Evolutionary conservation across 1,140 invertebrate genomes (phyloP), one percentile per base, ranked within the genome.

Genomic region (Trichogramma pretiosum): DNA sequence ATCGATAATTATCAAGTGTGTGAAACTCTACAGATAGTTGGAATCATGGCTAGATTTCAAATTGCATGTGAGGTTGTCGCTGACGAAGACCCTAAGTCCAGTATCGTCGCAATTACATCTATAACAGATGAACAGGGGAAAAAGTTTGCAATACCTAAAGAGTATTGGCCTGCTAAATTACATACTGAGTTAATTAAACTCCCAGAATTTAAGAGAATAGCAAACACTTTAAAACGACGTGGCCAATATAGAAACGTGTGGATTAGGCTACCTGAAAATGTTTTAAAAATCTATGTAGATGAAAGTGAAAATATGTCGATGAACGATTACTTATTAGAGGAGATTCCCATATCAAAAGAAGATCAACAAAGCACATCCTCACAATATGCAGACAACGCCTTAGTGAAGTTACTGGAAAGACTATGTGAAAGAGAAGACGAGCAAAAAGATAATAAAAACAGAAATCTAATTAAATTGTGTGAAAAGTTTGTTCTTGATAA

Each of bases 211-310:
- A 23, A 5, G 5, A 47, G 32, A 38, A 40, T 54, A 14, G 44
- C 46, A 34, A 54, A 42, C 24, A 47, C 14, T 17, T 43, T 54
- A 42, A 54, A 36, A 42, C 46, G 50, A 50, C 34, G 52, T 4
- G 19, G 43, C 17, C 52, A 54, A 45, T 37, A 28, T 7, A 32
- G 42, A 33, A 51, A 24, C n/a, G 44, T 54, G 3, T 54, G 43
- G 53, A 54, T 54, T 37, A 30, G 14, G 5, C 11, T 50, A 26
- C 39, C 23, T 26, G 39, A 23, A 42, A 19, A 34, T n/a, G 9
- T 34, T 5, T 11, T 35, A 32, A 33, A 45, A 17, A 34, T 14
- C 9, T 45, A 45, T 14, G 7, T 45, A 18, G 28, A 45, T 35
- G 32, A 45, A 18, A 32, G 17, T 16, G 43, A 21, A 32, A 45